A percentile compares a stretch with the other conserved stretches of the same genome.
Evolutionary conservation across 2,113 vertebrate species (phyloP).

Genomic region (Saguinus midas): DNA sequence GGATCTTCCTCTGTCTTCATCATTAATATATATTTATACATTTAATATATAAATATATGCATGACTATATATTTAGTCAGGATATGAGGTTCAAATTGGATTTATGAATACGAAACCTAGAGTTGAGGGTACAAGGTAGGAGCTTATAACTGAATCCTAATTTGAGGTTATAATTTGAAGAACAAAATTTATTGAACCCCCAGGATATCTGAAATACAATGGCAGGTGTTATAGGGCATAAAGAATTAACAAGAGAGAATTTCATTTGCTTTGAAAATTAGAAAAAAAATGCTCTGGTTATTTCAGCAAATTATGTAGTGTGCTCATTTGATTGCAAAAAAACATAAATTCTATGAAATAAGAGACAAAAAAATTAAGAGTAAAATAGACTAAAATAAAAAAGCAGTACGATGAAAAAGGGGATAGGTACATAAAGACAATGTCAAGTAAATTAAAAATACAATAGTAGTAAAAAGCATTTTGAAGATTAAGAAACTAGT

Average conservation of each 20-base stretch:
- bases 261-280: too few species aligned
- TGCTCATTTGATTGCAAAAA: background rate
- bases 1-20: background rate
- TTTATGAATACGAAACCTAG: background rate
- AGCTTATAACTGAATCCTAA: background rate
- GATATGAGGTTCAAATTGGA: background rate
- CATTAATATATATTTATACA: background rate
- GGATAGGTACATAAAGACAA: background rate
- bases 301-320: background rate
- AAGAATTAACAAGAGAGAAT: background rate
- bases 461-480: background rate
- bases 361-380: background rate
- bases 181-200: background rate
- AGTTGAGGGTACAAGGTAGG: background rate
- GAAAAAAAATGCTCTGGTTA: too few species aligned
- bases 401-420: background rate
- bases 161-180: constrained; percentile 4
- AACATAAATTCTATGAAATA: background rate
- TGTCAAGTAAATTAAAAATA: background rate
- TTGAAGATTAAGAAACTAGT: background rate
- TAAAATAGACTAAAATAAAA: background rate
- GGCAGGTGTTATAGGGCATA: background rate
- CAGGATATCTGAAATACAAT: background rate
- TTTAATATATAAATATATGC: background rate
- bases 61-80: background rate